These are phyloP conservation scores for Saturnia pavonia DNA, from an alignment of 2,888 invertebrate genomes.

Conservation along the genomic window DNA sequence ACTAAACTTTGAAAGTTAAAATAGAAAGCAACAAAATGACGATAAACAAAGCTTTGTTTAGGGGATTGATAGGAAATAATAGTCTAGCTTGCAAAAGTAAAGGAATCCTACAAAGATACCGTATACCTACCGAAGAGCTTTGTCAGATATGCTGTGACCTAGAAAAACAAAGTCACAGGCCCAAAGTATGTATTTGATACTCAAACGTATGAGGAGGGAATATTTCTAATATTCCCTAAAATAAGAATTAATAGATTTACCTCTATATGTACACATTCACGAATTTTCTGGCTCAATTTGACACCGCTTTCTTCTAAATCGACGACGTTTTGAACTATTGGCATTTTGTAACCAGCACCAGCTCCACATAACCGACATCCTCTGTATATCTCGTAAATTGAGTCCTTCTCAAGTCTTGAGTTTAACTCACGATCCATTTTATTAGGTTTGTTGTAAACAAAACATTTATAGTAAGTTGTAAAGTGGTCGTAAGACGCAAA, in stretches of 20 bases:
- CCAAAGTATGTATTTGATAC: neutral
- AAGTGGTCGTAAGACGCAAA: neutral
- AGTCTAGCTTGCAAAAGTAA: neutral
- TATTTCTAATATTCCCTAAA: neutral
- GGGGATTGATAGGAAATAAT: neutral
- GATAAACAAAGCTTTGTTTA: neutral
- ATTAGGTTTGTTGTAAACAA: neutral
- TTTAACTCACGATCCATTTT: conserved; percentile 19
- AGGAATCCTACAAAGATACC: neutral
- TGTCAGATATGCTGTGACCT: neutral
- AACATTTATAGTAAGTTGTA: conserved; percentile 4
- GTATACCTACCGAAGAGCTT: neutral
- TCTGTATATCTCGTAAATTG: conserved; percentile 72
- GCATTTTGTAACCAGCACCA: conserved; percentile 78
- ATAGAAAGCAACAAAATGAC: no score
- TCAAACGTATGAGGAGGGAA: neutral
- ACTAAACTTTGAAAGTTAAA: no score
- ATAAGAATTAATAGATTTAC: conserved; percentile 39
- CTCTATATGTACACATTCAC: conserved; percentile 74
- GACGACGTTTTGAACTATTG: conserved; percentile 69
- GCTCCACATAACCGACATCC: conserved; percentile 76
- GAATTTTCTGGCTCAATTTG: conserved; percentile 68
- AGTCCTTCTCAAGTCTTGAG: conserved; percentile 48
- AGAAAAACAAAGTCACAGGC: neutral
- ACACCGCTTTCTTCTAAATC: conserved; percentile 54